Base-by-base conservation (phyloP, 2,888 invertebrate species). In the Melanotus villosus region DNA sequence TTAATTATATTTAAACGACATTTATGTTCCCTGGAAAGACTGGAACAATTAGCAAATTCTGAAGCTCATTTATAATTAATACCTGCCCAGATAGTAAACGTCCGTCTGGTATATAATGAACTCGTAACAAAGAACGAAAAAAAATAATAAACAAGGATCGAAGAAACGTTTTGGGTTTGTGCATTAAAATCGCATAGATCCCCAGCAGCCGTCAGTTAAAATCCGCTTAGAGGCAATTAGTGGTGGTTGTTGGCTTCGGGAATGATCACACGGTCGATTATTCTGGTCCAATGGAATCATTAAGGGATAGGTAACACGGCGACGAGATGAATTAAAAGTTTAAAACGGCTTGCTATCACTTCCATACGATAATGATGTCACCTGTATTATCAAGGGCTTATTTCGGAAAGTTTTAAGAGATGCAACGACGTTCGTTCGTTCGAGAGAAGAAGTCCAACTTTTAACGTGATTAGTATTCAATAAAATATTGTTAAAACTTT, bases 211-310 rank as follows among this genome's bases (percentile, higher is more conserved):
- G 57, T 26, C 65, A 30, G 58, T 59, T 58, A 32, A 67, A 67
- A 67, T 67, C 67, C 67, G 60, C 67, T 67, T 67, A 67, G 43
- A 54, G 58, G 60, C 60, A 67, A 67, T 67, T 67, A 67, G 67
- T 50, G 65, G 50, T 34, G 34, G 60, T 45, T 60, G 67, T 34
- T 56, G 52, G 65, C 60, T 62, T 18, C 43, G 52, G 56, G 59
- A 56, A 60, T 60, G 67, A 60, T 67, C 67, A 62, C 67, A 67
- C 60, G 45, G 60, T 60, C 38, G 60, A 67, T 67, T 67, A 67
- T 67, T 60, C 34, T 56, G 54, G 54, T 19, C 47, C 60, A 62
- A 45, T 43, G 60, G 54, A 19, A 23, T 47, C 60, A 59, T 67
- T 67, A 67, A 43, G 60, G 65, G 65, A 66, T 65, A 57, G 43